A percentile compares a stretch with the other conserved stretches of the same genome.
phyloP scores from a whole-genome alignment of 1,140 invertebrate genomes.

The Zaprionus ornatus region DNA sequence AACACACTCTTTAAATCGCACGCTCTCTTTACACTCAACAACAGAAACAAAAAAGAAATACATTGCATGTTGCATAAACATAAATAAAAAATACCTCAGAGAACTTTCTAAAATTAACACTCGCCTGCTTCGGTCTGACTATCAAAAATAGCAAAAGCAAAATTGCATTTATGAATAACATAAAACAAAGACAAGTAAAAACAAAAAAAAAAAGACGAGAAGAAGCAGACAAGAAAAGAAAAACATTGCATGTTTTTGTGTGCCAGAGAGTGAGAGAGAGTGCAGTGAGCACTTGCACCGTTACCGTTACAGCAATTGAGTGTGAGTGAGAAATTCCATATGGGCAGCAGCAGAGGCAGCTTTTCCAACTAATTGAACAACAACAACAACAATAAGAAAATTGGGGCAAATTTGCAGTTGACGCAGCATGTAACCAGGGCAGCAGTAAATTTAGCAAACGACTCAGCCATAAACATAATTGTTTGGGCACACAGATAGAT shows the following conservation, averaged over 20 bases:
- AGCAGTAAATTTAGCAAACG: constrained; percentile 73
- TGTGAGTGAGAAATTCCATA: constrained; percentile 70
- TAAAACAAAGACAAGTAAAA: constrained; percentile 42
- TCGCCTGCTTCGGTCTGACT: constrained; percentile 44
- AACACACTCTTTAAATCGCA: constrained; percentile 23
- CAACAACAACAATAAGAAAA: constrained; percentile 54
- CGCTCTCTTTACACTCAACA: constrained; percentile 52
- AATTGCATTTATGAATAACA: constrained; percentile 78
- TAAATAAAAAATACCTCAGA: constrained; percentile 45
- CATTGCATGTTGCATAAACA: constrained; percentile 76
- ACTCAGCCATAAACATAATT: constrained; percentile 65
- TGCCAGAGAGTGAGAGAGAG: constrained; percentile 40
- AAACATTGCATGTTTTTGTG: constrained; percentile 7
- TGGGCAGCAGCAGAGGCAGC: constrained; percentile 24
- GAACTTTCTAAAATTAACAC: constrained; percentile 78
- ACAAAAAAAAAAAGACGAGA: constrained; percentile 19
- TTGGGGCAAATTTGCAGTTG: constrained; percentile 77
- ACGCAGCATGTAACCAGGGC: constrained; percentile 64
- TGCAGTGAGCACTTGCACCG: constrained; percentile 35
- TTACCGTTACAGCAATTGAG: constrained; percentile 35
- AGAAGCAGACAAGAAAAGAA: not conserved
- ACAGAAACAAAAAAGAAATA: constrained; percentile 24
- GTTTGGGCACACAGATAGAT: constrained; percentile 55
- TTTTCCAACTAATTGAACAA: constrained; percentile 71
- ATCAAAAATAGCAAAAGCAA: constrained; percentile 66